Conservation (phyloP, 1,140 invertebrate species). For the Leptinotarsa defecta region DNA sequence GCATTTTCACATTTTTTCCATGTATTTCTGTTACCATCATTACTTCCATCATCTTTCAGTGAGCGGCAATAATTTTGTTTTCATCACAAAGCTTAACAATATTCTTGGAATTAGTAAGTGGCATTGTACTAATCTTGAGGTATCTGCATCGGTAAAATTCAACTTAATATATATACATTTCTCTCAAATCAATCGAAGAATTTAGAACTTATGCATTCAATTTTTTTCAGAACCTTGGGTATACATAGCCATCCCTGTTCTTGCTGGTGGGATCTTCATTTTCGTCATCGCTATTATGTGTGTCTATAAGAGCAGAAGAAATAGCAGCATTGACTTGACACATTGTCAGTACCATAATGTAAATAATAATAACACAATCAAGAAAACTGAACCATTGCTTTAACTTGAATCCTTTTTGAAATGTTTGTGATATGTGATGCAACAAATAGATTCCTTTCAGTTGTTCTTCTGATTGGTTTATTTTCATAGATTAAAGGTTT, state of each 20-base stretch:
- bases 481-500: background rate
- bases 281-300: conserved; percentile 14
- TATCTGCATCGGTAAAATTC: no score
- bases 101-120: no score
- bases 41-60: no score
- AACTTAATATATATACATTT: no score
- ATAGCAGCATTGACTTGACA: conserved; percentile 34
- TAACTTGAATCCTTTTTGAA: background rate
- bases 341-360: conserved; percentile 34
- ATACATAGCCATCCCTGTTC: conserved; percentile 20
- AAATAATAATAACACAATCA: conserved; percentile 40
- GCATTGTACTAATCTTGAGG: no score
- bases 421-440: conserved; percentile 10
- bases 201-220: background rate
- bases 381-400: conserved; percentile 29
- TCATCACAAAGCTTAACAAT: no score
- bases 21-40: no score
- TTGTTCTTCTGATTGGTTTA: background rate
- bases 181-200: no score
- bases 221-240: conserved; percentile 23
- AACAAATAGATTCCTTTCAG: conserved; percentile 10
- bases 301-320: conserved; percentile 33
- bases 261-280: conserved; percentile 20
- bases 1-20: no score
- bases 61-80: no score